Conservation (phyloP, 2,888 invertebrate genomes). For the Rhyacophila evoluta region DNA sequence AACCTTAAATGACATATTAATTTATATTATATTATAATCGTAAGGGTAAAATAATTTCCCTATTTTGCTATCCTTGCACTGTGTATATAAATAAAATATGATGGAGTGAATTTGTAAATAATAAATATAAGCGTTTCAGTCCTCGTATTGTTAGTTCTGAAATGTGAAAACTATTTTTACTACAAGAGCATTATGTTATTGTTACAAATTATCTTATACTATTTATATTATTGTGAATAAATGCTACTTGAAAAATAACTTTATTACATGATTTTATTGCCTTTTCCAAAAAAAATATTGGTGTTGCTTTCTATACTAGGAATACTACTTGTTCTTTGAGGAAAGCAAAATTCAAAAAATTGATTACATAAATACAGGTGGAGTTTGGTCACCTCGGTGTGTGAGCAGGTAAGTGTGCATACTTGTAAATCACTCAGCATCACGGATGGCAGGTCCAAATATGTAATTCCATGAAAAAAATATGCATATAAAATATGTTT, state of each 20-base stretch:
- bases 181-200: conserved; percentile 39
- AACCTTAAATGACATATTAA: neutral
- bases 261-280: too few species aligned
- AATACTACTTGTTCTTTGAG: too few species aligned
- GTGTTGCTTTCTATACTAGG: too few species aligned
- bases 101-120: neutral
- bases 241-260: conserved; percentile 13
- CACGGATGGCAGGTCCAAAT: too few species aligned
- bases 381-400: too few species aligned
- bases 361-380: too few species aligned
- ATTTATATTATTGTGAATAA: conserved; percentile 49
- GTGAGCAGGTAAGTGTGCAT: too few species aligned
- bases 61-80: neutral
- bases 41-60: neutral
- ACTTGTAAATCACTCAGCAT: too few species aligned
- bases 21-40: neutral
- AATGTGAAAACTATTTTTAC: conserved; percentile 41
- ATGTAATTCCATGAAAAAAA: too few species aligned
- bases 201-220: conserved; percentile 35
- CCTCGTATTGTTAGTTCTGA: conserved; percentile 17
- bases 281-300: too few species aligned
- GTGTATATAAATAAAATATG: neutral
- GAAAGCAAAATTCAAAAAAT: too few species aligned
- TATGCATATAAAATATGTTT: too few species aligned
- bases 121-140: neutral